These are phyloP conservation scores for Atrina japonica DNA, from an alignment of 2,888 invertebrate genomes.

Conservation along the genomic window DNA sequence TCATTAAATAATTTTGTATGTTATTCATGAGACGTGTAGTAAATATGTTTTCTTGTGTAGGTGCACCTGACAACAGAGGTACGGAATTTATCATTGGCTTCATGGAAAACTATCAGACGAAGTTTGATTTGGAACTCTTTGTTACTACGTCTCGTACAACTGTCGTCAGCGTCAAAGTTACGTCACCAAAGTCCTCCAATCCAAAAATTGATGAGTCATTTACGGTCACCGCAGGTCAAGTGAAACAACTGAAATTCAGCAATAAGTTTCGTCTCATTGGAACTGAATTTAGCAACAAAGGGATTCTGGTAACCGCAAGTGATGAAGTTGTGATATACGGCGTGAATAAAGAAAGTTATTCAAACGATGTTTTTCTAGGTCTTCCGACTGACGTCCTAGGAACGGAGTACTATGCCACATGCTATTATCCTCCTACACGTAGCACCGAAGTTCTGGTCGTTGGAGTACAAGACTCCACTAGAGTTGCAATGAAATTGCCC, in stretches of 20 bases:
- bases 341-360: slow-evolving; percentile 53
- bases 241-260: slow-evolving; percentile 44
- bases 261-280: slow-evolving; percentile 48
- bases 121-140: slow-evolving; percentile 36
- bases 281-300: slow-evolving; percentile 46
- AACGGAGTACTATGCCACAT: slow-evolving; percentile 54
- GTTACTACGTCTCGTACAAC: slow-evolving; percentile 44
- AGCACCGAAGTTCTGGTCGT: slow-evolving; percentile 42
- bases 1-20: too few relatives aligned
- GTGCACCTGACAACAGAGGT: slow-evolving; percentile 36
- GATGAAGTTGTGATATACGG: slow-evolving; percentile 58
- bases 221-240: slow-evolving; percentile 51
- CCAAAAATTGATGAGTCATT: slow-evolving; percentile 40
- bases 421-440: slow-evolving; percentile 42
- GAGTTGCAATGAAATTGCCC: slow-evolving; percentile 34
- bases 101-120: slow-evolving; percentile 23
- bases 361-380: slow-evolving; percentile 59
- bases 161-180: slow-evolving; percentile 42
- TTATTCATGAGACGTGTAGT: too few relatives aligned
- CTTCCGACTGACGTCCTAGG: slow-evolving; percentile 56
- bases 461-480: slow-evolving; percentile 46
- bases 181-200: slow-evolving; percentile 36
- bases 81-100: slow-evolving; percentile 35
- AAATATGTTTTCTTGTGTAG: too few relatives aligned
- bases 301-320: slow-evolving; percentile 50